Evolutionary conservation across 1,140 invertebrate species (phyloP).

Genomic region (Drosophila kikkawai): DNA sequence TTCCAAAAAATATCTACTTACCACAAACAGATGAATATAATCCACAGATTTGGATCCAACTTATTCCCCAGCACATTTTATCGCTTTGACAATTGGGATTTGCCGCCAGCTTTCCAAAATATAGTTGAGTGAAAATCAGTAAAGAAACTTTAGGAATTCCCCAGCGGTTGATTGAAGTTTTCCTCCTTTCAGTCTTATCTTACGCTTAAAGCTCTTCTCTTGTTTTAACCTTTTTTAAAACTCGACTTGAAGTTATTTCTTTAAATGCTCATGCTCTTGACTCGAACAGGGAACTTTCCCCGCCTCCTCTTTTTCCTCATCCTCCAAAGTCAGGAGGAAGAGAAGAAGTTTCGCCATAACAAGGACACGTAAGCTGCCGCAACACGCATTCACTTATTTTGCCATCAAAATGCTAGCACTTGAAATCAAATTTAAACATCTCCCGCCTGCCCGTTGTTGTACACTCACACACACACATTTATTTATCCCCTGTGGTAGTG

Average conservation of each 20-base stretch:
- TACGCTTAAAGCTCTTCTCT: slow-evolving; percentile 16
- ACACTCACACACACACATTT: slow-evolving; percentile 22
- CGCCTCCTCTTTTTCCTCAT: background rate
- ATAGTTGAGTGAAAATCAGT: slow-evolving; percentile 20
- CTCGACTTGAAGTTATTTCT: slow-evolving; percentile 13
- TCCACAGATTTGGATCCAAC: background rate
- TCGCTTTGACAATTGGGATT: slow-evolving; percentile 14
- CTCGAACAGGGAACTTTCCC: slow-evolving; percentile 25
- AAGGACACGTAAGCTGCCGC: slow-evolving; percentile 72
- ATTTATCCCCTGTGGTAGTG: slow-evolving; percentile 54
- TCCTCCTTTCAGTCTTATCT: slow-evolving; percentile 6
- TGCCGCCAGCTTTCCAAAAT: slow-evolving; percentile 5
- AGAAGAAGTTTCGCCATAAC: slow-evolving; percentile 28
- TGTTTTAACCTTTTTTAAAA: slow-evolving; percentile 24
- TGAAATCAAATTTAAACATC: slow-evolving; percentile 82
- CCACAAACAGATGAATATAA: background rate
- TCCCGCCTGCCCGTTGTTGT: background rate
- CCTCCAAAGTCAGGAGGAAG: background rate
- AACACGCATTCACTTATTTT: slow-evolving; percentile 81
- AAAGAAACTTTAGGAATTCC: slow-evolving; percentile 9
- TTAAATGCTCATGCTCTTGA: slow-evolving; percentile 25
- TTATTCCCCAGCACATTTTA: background rate
- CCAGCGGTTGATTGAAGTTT: slow-evolving; percentile 20
- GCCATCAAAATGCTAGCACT: slow-evolving; percentile 78
- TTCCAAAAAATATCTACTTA: too few species aligned